Evolutionary conservation across 2,888 invertebrate species (phyloP).

Genomic region (Epirrhoe tristata): DNA sequence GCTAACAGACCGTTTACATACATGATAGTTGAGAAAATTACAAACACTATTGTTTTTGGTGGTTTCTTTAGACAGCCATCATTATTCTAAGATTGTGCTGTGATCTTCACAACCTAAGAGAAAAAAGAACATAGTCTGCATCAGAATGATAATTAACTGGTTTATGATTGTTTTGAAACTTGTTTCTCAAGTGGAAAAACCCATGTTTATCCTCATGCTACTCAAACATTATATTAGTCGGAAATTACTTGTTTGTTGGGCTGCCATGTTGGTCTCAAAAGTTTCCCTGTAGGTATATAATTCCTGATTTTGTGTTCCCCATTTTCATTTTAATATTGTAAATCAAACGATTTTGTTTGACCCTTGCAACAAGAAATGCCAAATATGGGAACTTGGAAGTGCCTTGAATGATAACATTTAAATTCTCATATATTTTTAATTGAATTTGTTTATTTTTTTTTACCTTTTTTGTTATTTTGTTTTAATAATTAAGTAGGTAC

Average conservation of each 20-base stretch:
- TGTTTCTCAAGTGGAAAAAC: conserved; percentile 28
- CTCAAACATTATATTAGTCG: conserved; percentile 15
- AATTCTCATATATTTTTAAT: too few species aligned
- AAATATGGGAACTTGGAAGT: neutral
- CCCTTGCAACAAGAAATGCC: neutral
- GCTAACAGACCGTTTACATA: conserved; percentile 89
- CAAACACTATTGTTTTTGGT: conserved; percentile 77
- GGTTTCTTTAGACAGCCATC: conserved; percentile 72
- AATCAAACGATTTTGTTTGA: neutral
- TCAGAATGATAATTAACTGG: conserved; percentile 15
- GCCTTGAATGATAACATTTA: too few species aligned
- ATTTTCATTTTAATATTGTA: too few species aligned
- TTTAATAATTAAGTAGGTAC: neutral
- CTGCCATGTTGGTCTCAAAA: conserved; percentile 12
- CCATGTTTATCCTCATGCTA: conserved; percentile 17
- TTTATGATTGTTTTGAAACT: conserved; percentile 29
- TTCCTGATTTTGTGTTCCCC: neutral
- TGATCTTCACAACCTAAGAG: conserved; percentile 11
- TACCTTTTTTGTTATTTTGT: too few species aligned
- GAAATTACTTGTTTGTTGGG: conserved; percentile 16
- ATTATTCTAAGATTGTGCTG: conserved; percentile 55
- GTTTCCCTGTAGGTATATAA: conserved; percentile 1
- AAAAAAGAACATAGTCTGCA: neutral
- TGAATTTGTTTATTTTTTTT: too few species aligned
- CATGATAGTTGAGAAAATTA: conserved; percentile 87